Percentiles rank a stretch among this genome's conserved stretches.
phyloP scores from a whole-genome alignment of 2,888 invertebrate species.

The Heteromurus nitidus region DNA sequence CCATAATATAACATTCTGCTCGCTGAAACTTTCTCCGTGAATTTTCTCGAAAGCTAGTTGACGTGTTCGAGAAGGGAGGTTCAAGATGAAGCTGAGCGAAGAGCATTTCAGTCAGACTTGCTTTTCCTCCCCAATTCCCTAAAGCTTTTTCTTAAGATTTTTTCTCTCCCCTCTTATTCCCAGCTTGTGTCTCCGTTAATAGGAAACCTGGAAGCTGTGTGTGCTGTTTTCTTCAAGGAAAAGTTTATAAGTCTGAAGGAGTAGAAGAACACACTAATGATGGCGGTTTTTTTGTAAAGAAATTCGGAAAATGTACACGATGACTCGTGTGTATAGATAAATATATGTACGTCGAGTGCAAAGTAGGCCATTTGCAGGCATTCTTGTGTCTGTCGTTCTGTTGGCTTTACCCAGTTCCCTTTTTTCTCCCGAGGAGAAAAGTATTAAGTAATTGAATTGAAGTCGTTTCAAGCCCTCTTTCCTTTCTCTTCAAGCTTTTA shows the following conservation, averaged over 20 bases:
- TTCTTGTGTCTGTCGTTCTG: background rate
- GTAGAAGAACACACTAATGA: background rate
- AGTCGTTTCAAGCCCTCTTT: conserved; percentile 27
- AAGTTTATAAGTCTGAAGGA: background rate
- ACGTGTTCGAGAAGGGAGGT: too few relatives aligned
- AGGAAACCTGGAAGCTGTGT: background rate
- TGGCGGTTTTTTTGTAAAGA: background rate
- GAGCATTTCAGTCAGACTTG: background rate
- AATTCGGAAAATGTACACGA: too few relatives aligned
- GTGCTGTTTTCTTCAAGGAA: background rate
- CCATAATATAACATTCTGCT: background rate
- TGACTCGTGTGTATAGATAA: too few relatives aligned
- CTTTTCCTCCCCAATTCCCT: background rate
- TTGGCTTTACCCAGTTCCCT: background rate
- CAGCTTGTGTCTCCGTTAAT: too few relatives aligned
- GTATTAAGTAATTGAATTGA: conserved; percentile 31
- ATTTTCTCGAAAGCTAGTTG: too few relatives aligned
- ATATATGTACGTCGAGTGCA: too few relatives aligned
- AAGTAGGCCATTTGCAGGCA: background rate
- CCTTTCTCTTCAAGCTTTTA: conserved; percentile 7
- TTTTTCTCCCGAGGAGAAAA: background rate
- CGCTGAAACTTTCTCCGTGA: background rate
- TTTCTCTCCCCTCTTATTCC: too few relatives aligned
- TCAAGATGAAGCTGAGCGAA: background rate
- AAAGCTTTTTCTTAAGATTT: background rate